Evolutionary conservation across 1,140 invertebrate species (phyloP).

Genomic region (Ectropis grisescens): DNA sequence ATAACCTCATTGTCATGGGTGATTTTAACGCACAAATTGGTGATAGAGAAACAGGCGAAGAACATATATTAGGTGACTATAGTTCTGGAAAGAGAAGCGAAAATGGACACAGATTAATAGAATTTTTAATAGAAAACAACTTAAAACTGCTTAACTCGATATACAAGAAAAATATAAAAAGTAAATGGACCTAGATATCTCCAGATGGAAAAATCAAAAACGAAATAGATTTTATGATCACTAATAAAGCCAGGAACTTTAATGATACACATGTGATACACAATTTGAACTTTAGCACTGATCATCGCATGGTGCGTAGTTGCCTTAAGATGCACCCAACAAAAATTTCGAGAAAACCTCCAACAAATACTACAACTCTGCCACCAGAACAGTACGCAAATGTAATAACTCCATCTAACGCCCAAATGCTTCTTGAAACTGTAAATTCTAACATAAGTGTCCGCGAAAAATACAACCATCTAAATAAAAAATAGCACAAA

Average conservation of each 20-base stretch:
- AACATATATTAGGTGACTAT: slow-evolving; percentile 10
- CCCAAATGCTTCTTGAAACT: no score
- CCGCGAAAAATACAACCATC: no score
- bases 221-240: slow-evolving; percentile 14
- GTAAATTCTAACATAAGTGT: not conserved
- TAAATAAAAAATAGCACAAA: not conserved
- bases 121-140: slow-evolving; percentile 13
- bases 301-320: slow-evolving; percentile 16
- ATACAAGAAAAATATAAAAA: slow-evolving; percentile 8
- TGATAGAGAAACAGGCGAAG: slow-evolving; percentile 7
- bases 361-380: no score
- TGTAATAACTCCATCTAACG: not conserved
- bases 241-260: slow-evolving; percentile 8
- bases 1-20: slow-evolving; percentile 16
- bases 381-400: no score
- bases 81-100: slow-evolving; percentile 16
- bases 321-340: slow-evolving; percentile 5
- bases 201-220: slow-evolving; percentile 5
- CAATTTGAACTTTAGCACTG: slow-evolving; percentile 15
- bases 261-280: slow-evolving; percentile 9
- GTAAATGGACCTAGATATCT: slow-evolving; percentile 12
- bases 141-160: slow-evolving; percentile 5
- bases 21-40: slow-evolving; percentile 13
- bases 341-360: slow-evolving; percentile 1
- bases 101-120: slow-evolving; percentile 12